These are phyloP conservation scores for Siderastrea radians DNA, from an alignment of 92 coral and sea anemone species.

Conservation along the genomic window DNA sequence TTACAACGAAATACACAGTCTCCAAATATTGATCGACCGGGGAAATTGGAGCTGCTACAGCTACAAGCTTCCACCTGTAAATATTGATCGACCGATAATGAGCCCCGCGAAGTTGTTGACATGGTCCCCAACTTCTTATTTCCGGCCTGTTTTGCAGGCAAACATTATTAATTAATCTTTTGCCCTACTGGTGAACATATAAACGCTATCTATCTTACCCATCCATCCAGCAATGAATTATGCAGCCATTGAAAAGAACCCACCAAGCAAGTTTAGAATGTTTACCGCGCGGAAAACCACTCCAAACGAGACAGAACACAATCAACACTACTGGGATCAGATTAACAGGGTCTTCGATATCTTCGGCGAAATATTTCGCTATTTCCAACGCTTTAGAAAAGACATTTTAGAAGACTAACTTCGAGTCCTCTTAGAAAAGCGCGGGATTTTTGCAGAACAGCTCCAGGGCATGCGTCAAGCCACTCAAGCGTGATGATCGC, in stretches of 20 bases:
- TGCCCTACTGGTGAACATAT: no score
- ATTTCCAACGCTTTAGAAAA: slow-evolving; percentile 61
- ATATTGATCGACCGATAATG: no score
- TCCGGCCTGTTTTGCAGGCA: no score
- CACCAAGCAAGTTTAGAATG: slow-evolving; percentile 78
- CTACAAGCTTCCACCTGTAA: no score
- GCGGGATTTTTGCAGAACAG: neutral
- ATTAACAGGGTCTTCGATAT: slow-evolving; percentile 88
- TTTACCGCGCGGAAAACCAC: slow-evolving; percentile 87
- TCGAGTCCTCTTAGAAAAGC: neutral
- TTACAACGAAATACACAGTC: no score
- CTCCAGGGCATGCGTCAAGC: slow-evolving; percentile 13
- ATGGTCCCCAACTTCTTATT: no score
- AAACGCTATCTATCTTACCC: slow-evolving; percentile 67
- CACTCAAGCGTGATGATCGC: neutral
- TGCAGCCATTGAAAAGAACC: slow-evolving; percentile 92
- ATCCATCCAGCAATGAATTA: slow-evolving; percentile 97
- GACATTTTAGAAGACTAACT: neutral
- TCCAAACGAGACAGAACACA: slow-evolving; percentile 72
- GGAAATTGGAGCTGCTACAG: no score
- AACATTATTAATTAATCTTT: no score
- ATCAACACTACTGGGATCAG: slow-evolving; percentile 82
- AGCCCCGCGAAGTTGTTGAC: no score
- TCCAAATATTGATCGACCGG: no score
- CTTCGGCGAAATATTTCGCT: slow-evolving; percentile 78